Percentiles rank a stretch among this genome's conserved stretches.
These are phyloP conservation scores for Troilus luridus DNA, from an alignment of 2,888 invertebrate genomes.

Conservation along the genomic window DNA sequence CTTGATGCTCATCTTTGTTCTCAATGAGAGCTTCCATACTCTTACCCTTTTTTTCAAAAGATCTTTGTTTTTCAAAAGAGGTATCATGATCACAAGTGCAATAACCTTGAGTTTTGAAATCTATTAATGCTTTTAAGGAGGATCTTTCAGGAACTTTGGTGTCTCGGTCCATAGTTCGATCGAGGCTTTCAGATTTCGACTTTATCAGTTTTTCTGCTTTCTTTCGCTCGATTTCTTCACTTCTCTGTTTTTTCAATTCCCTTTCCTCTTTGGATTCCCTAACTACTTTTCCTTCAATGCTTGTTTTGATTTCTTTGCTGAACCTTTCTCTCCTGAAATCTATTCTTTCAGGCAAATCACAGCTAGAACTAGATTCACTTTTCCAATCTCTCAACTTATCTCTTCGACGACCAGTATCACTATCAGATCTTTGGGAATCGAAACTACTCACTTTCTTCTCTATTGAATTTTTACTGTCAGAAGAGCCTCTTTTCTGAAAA, in stretches of 20 bases:
- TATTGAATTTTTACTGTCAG: slow-evolving; percentile 64
- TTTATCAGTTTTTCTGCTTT: slow-evolving; percentile 62
- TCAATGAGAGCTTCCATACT: slow-evolving; percentile 54
- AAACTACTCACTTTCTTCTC: slow-evolving; percentile 63
- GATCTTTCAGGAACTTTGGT: slow-evolving; percentile 8
- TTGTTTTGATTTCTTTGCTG: slow-evolving; percentile 65
- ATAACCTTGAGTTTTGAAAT: slow-evolving; percentile 50
- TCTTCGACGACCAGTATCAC: slow-evolving; percentile 53
- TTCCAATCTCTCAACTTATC: slow-evolving; percentile 63
- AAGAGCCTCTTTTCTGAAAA: slow-evolving; percentile 65
- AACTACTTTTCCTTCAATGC: slow-evolving; percentile 64
- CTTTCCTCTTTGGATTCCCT: slow-evolving; percentile 61
- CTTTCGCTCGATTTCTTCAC: slow-evolving; percentile 63
- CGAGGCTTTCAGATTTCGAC: slow-evolving; percentile 59
- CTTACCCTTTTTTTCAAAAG: slow-evolving; percentile 53
- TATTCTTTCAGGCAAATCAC: slow-evolving; percentile 60
- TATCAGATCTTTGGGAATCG: slow-evolving; percentile 60
- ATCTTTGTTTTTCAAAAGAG: slow-evolving; percentile 44
- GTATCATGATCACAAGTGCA: slow-evolving; percentile 55
- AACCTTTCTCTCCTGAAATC: slow-evolving; percentile 64
- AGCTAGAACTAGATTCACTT: slow-evolving; percentile 62
- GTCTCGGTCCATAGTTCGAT: slow-evolving; percentile 9
- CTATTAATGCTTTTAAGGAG: slow-evolving; percentile 37
- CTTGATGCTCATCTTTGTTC: slow-evolving; percentile 60
- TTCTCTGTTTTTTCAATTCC: slow-evolving; percentile 63